Conservation (phyloP, 2,888 invertebrate genomes). For the Microctonus brassicae region DNA sequence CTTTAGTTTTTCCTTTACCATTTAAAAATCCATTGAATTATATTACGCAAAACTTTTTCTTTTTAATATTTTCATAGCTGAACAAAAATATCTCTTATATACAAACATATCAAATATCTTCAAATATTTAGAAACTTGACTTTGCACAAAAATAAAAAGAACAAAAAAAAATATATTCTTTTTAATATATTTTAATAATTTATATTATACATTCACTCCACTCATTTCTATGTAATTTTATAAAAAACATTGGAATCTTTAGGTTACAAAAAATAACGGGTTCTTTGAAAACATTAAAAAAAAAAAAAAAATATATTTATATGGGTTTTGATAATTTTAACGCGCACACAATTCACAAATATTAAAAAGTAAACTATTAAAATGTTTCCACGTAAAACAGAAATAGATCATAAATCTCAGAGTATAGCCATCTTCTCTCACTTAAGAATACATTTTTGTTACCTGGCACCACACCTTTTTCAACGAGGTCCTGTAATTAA, state of each 20-base stretch:
- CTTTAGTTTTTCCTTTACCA: background rate
- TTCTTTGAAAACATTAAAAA: background rate
- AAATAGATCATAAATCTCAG: slow-evolving; percentile 27
- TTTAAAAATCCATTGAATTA: slow-evolving; percentile 46
- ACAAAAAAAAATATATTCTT: background rate
- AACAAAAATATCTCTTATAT: slow-evolving; percentile 43
- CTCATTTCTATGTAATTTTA: background rate
- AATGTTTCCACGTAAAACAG: slow-evolving; percentile 25
- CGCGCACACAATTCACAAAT: background rate
- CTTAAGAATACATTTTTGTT: slow-evolving; percentile 13
- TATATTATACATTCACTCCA: background rate
- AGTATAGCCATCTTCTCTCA: slow-evolving; percentile 29
- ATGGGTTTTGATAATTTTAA: background rate
- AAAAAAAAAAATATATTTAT: background rate
- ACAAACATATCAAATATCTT: slow-evolving; percentile 47
- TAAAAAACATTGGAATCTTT: background rate
- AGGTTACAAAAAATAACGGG: background rate
- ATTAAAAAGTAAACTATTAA: slow-evolving; percentile 21
- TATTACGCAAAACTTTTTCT: slow-evolving; percentile 50
- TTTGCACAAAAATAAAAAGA: background rate
- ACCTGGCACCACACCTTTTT: slow-evolving; percentile 30
- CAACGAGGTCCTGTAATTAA: slow-evolving; percentile 37
- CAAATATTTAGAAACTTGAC: background rate
- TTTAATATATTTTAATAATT: background rate
- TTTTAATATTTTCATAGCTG: slow-evolving; percentile 56